Conservation (phyloP, 2,888 invertebrate genomes). For the Gandaritis pyraliata region DNA sequence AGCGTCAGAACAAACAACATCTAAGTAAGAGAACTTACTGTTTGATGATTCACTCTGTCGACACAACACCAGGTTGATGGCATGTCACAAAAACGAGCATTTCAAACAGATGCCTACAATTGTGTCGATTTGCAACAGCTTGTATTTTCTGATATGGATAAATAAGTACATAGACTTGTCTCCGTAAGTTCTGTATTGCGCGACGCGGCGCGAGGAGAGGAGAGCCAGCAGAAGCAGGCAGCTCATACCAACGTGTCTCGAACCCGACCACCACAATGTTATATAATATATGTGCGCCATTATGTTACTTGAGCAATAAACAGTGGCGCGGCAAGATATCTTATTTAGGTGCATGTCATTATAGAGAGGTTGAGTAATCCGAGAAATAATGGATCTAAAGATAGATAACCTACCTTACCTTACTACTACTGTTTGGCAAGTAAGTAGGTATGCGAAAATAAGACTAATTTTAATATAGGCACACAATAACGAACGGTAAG, state of each 20-base stretch:
- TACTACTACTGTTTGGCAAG: not conserved
- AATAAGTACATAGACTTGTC: no score
- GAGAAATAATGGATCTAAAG: no score
- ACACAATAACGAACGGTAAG: slow-evolving; percentile 38
- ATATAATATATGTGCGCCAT: no score
- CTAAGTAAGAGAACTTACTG: not conserved
- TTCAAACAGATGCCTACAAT: not conserved
- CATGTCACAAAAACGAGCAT: not conserved
- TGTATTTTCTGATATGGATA: not conserved
- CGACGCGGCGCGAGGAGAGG: no score
- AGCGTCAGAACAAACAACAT: slow-evolving; percentile 19
- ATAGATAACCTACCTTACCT: no score
- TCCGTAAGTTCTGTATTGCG: no score
- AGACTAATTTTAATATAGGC: not conserved
- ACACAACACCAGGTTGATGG: slow-evolving; percentile 10
- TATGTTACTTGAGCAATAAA: no score
- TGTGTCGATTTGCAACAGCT: not conserved
- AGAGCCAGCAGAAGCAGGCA: no score
- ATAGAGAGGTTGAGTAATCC: not conserved
- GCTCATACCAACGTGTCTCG: no score
- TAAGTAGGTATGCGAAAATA: not conserved
- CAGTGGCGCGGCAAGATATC: no score
- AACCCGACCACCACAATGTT: no score
- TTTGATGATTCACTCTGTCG: slow-evolving; percentile 47
- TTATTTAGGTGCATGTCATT: not conserved